A percentile compares a stretch with the other conserved stretches of the same genome.
phyloP scores from a whole-genome alignment of 2,113 vertebrate species.

The Actenoides hombroni region DNA sequence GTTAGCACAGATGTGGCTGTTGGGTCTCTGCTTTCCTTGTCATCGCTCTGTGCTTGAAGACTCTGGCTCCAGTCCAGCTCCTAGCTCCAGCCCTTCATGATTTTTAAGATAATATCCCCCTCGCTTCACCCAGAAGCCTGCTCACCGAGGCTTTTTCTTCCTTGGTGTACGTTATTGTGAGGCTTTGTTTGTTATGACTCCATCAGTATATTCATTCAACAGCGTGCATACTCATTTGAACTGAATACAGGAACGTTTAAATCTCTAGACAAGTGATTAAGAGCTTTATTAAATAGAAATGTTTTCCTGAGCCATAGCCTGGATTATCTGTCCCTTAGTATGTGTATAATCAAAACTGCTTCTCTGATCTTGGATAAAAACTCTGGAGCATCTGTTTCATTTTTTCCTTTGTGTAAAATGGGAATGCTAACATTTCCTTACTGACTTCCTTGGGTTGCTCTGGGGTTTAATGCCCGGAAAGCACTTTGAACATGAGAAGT shows the following conservation, averaged over 20 bases:
- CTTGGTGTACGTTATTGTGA: background rate
- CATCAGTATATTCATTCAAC: background rate
- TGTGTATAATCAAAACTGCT: conserved; percentile 20
- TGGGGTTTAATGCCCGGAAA: conserved; percentile 7
- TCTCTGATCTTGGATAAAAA: conserved; percentile 34
- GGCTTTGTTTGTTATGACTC: background rate
- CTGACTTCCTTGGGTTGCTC: conserved; percentile 17
- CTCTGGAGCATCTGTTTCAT: conserved; percentile 12
- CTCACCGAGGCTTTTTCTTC: background rate
- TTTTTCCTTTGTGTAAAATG: conserved; percentile 23
- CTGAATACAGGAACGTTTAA: background rate
- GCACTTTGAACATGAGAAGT: conserved; percentile 23
- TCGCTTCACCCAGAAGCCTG: background rate
- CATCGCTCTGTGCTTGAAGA: background rate
- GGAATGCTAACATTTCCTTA: conserved; percentile 27
- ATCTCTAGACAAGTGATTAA: conserved; percentile 33
- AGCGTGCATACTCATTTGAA: background rate
- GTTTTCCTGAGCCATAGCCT: conserved; percentile 7
- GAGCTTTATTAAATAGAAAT: conserved; percentile 34
- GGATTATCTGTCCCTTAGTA: conserved; percentile 12
- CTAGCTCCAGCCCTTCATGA: background rate
- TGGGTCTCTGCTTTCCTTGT: background rate
- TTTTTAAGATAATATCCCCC: background rate
- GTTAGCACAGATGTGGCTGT: background rate
- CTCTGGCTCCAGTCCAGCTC: background rate